A percentile compares a stretch with the other conserved stretches of the same genome.
Evolutionary conservation across 1,140 invertebrate genomes (phyloP).

Genomic region (Micrasema minimum): DNA sequence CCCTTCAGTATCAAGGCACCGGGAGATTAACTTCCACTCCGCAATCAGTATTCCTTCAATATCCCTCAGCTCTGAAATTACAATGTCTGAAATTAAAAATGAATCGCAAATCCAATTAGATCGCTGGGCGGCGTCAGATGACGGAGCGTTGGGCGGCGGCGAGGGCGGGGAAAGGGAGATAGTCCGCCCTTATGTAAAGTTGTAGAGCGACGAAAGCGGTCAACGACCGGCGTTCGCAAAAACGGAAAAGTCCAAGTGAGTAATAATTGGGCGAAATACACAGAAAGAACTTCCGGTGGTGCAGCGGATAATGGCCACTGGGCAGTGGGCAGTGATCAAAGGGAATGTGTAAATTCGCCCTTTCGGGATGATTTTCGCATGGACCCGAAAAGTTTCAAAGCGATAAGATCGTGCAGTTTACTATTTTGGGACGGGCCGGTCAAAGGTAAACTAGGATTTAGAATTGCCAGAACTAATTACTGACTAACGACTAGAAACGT

Average conservation of each 20-base stretch:
- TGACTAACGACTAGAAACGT: too few relatives aligned
- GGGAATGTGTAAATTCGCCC: constrained; percentile 11
- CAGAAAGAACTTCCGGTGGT: constrained; percentile 13
- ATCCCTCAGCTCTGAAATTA: constrained; percentile 25
- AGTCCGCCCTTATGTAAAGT: constrained; percentile 27
- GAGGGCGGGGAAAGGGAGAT: background rate
- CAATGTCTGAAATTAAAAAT: constrained; percentile 39
- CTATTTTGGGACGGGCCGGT: too few relatives aligned
- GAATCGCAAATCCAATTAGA: constrained; percentile 38
- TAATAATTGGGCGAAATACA: constrained; percentile 32
- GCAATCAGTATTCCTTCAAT: constrained; percentile 35
- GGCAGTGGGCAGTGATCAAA: constrained; percentile 15
- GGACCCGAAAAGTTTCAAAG: too few relatives aligned
- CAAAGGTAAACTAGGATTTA: too few relatives aligned
- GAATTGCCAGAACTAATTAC: too few relatives aligned
- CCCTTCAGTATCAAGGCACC: too few relatives aligned
- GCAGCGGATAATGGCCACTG: background rate
- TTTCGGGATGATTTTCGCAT: background rate
- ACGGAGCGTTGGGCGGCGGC: background rate
- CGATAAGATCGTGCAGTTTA: too few relatives aligned
- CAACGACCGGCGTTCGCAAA: constrained; percentile 24
- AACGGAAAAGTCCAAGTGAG: constrained; percentile 20
- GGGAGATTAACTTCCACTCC: constrained; percentile 16
- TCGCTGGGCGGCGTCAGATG: constrained; percentile 8
- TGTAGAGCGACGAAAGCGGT: background rate